These are phyloP conservation scores for Platycercus adscitus DNA, from an alignment of 2,113 vertebrate genomes.

Conservation along the genomic window DNA sequence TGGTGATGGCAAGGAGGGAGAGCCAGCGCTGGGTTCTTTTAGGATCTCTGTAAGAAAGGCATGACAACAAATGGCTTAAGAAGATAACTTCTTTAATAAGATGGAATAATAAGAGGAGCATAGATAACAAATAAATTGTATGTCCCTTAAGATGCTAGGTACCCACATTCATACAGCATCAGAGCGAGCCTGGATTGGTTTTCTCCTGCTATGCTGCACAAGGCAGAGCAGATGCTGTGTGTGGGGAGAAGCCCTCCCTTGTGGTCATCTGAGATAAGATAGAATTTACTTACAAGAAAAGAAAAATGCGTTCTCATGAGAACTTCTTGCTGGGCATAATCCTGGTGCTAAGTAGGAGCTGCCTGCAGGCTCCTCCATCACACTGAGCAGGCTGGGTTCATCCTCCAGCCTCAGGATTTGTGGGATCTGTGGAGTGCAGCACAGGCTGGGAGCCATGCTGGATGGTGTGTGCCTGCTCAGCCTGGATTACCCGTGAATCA, in stretches of 20 bases:
- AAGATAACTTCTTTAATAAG: not conserved
- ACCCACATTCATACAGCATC: rapidly evolving
- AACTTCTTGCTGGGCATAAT: not conserved
- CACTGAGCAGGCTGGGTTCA: not conserved
- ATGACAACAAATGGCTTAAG: not conserved
- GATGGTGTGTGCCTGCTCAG: not conserved
- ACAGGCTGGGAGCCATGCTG: not conserved
- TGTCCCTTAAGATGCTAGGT: not conserved
- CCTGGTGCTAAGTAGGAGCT: rapidly evolving
- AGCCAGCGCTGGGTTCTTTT: rapidly evolving
- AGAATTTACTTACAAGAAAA: not conserved
- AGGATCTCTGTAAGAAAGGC: not conserved
- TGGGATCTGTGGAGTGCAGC: not conserved
- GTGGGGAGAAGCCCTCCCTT: not conserved
- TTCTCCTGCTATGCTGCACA: not conserved
- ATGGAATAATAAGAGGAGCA: not conserved
- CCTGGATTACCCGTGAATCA: not conserved
- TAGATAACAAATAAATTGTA: not conserved
- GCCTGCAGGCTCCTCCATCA: too few species aligned
- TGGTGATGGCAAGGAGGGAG: not conserved
- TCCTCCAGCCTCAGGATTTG: not conserved
- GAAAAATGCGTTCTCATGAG: not conserved
- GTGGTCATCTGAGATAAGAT: rapidly evolving
- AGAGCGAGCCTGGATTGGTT: rapidly evolving
- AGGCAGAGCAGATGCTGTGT: not conserved